Conservation (phyloP, 2,113 vertebrate genomes). For the Corythornis madagascariensis region DNA sequence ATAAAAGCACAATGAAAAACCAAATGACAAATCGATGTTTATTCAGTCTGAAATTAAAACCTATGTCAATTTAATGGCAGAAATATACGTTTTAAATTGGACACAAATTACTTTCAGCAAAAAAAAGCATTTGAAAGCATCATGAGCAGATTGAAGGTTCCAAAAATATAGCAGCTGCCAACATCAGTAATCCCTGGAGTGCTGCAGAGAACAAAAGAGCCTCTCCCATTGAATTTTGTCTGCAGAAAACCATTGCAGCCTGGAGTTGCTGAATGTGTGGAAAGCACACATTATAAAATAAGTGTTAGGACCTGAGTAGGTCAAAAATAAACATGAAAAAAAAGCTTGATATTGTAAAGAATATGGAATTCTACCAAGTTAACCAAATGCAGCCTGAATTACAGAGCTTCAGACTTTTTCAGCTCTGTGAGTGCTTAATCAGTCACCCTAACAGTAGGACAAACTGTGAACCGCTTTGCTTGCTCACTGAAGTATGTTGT, state of each 20-base stretch:
- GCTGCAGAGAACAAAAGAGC: not conserved
- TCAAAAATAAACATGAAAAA: constrained; percentile 37
- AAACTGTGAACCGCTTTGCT: constrained; percentile 38
- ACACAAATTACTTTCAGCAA: constrained; percentile 13
- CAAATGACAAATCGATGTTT: not conserved
- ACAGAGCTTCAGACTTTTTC: constrained; percentile 24
- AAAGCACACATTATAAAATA: constrained; percentile 44
- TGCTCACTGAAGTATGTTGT: constrained; percentile 35
- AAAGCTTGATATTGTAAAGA: constrained; percentile 30
- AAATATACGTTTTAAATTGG: constrained; percentile 8
- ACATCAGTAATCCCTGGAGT: not conserved
- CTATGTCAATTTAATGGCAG: not conserved
- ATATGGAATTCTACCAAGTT: constrained; percentile 4
- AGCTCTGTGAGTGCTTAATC: constrained; percentile 43
- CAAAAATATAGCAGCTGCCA: not conserved
- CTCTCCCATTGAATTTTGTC: not conserved
- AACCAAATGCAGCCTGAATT: constrained; percentile 4
- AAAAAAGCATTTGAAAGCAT: constrained; percentile 15
- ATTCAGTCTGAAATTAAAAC: constrained; percentile 39
- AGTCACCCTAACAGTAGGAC: constrained; percentile 11
- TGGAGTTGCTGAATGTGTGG: not conserved
- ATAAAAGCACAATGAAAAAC: not conserved
- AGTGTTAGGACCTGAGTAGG: not conserved
- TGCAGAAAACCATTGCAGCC: not conserved
- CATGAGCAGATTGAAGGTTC: not conserved